These are phyloP conservation scores for Geothlypis trichas DNA, from an alignment of 2,113 vertebrate species.

Conservation along the genomic window DNA sequence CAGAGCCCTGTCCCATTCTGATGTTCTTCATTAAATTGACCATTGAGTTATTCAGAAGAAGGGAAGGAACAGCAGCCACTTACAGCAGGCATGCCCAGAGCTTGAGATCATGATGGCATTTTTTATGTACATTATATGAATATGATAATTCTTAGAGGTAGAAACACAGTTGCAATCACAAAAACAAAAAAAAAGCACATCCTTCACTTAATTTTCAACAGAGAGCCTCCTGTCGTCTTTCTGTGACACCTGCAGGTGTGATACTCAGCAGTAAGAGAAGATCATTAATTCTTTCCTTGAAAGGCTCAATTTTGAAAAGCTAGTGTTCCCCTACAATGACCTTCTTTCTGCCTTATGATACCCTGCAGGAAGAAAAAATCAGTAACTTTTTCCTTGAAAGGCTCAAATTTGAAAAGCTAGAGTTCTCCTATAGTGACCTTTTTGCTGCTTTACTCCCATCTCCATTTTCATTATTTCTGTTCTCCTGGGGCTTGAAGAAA, in stretches of 20 bases:
- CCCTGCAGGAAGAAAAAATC: conserved; percentile 54
- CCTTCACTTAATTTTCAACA: neutral
- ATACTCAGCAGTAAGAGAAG: conserved; percentile 2
- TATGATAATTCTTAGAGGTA: neutral
- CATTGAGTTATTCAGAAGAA: neutral
- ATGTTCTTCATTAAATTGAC: neutral
- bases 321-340: neutral
- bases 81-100: neutral
- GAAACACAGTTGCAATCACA: neutral
- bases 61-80: neutral
- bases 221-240: neutral
- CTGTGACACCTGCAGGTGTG: neutral
- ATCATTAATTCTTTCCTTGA: conserved; percentile 50
- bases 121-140: neutral
- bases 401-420: conserved; percentile 45
- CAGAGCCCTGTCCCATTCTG: neutral
- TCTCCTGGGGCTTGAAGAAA: conserved; percentile 15
- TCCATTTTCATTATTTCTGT: conserved; percentile 54
- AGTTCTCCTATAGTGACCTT: conserved; percentile 17
- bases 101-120: neutral
- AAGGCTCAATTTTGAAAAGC: conserved; percentile 22
- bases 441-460: conserved; percentile 21
- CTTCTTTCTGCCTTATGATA: conserved; percentile 53
- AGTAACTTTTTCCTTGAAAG: conserved; percentile 52
- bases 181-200: neutral